Evolutionary conservation across 92 coral and sea anemone species (phyloP), one percentile per base, ranked within the genome.

Genomic region (Zoanthus sociatus): DNA sequence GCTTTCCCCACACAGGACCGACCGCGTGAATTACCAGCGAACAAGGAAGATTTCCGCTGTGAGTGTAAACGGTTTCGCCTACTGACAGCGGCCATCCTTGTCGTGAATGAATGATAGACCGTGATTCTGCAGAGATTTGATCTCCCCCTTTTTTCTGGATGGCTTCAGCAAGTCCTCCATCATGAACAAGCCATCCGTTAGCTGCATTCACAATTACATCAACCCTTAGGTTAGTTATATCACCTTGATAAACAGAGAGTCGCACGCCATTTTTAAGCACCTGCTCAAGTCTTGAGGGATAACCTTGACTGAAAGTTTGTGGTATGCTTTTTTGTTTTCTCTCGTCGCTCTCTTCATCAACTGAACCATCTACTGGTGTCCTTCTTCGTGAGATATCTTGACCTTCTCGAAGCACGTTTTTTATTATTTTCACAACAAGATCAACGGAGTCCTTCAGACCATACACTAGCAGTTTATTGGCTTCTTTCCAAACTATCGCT

Each of bases 151-250:
- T 96, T 56, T 88, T 85, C 17, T 90, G 91, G 11, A 96, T 96
- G n/a, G 99, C 96, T 53, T 73, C 83, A 26, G 99, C 96, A 8
- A 96, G 89, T 15, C 98, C 99, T 42, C 90, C 95, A 2, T 46
- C 83, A 42, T 93, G 99, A 3, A 13, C 30, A 0, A 96, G 89
- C 13, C 45, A 72, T 5, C 32, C 78, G 54, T 96, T 89, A 14
- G 99, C 93, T 12, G 98, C 91, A 76, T 95, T 96, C 0, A 96
- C 99, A 46, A 96, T 88, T 15, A 77, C 94, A 78, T 96, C 98
- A 46, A 87, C 93, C 0, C 33, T 73, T 76, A 90, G 94, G 21
- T 71, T 83, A 51, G 96, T 90, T 26, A 96, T 90, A 82, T 96
- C 98, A 18, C 95, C 99, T 78, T 85, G 87, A 88, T 92, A 92